Conservation (phyloP, 2,888 invertebrate genomes). For the Nephrotoma guestfalica region DNA sequence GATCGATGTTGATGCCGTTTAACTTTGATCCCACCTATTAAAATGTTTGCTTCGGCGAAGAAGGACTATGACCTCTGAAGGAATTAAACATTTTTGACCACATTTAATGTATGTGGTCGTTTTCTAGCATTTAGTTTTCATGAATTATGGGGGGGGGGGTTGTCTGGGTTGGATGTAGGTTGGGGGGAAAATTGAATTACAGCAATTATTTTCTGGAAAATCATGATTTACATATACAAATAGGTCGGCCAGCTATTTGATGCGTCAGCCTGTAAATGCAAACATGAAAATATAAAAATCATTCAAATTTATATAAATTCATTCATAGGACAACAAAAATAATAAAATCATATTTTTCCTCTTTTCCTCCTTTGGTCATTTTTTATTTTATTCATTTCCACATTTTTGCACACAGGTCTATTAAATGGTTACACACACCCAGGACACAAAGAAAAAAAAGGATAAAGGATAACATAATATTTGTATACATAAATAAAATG, state of each 20-base stretch:
- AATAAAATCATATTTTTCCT: neutral
- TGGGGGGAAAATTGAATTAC: too few relatives aligned
- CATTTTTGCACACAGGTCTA: neutral
- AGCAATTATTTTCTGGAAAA: too few relatives aligned
- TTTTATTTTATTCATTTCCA: neutral
- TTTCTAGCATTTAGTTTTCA: too few relatives aligned
- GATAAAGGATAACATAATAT: neutral
- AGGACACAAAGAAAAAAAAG: neutral
- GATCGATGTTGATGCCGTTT: too few relatives aligned
- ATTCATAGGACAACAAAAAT: neutral
- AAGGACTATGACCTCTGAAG: too few relatives aligned
- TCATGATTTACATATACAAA: too few relatives aligned
- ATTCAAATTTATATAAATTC: neutral
- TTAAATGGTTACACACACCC: neutral
- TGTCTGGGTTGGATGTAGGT: too few relatives aligned
- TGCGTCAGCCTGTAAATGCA: neutral
- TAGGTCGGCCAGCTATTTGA: neutral
- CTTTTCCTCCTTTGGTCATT: neutral
- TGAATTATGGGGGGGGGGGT: too few relatives aligned
- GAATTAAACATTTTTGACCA: too few relatives aligned
- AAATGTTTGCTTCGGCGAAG: too few relatives aligned
- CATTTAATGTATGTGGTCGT: too few relatives aligned
- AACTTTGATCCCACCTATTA: too few relatives aligned
- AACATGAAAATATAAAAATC: neutral
- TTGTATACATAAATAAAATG: neutral